Conservation (phyloP, 2,888 invertebrate species). For the Drosophila antonietae region DNA sequence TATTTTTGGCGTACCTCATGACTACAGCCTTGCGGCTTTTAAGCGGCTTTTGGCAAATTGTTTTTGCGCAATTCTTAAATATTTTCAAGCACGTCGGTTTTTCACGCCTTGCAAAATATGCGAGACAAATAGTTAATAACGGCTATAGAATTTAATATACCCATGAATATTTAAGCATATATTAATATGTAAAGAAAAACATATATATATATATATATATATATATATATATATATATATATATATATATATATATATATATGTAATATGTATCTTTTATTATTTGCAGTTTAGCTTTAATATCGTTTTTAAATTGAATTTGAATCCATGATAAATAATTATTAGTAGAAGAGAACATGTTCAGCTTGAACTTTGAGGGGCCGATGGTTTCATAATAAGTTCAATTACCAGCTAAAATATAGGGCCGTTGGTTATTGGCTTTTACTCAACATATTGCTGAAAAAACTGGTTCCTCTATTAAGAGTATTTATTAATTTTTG, state of each 20-base stretch:
- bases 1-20: conserved; percentile 21
- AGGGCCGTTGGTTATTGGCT: conserved; percentile 54
- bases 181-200: background rate
- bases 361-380: background rate
- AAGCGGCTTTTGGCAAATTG: conserved; percentile 61
- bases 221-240: background rate
- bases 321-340: background rate
- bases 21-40: conserved; percentile 60
- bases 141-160: background rate
- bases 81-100: conserved; percentile 50
- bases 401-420: conserved; percentile 26
- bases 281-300: background rate
- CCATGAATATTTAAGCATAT: background rate
- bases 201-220: background rate
- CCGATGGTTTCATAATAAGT: background rate
- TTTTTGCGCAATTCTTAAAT: conserved; percentile 47
- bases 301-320: background rate
- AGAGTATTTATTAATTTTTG: conserved; percentile 19
- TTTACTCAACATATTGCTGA: conserved; percentile 16
- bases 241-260: background rate
- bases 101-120: conserved; percentile 61
- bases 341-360: too few relatives aligned
- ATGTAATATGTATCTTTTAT: background rate
- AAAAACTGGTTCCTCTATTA: background rate
- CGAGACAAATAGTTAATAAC: conserved; percentile 50